Evolutionary conservation across 2,113 vertebrate genomes (phyloP).

Genomic region (Erythrocercus mccallii): DNA sequence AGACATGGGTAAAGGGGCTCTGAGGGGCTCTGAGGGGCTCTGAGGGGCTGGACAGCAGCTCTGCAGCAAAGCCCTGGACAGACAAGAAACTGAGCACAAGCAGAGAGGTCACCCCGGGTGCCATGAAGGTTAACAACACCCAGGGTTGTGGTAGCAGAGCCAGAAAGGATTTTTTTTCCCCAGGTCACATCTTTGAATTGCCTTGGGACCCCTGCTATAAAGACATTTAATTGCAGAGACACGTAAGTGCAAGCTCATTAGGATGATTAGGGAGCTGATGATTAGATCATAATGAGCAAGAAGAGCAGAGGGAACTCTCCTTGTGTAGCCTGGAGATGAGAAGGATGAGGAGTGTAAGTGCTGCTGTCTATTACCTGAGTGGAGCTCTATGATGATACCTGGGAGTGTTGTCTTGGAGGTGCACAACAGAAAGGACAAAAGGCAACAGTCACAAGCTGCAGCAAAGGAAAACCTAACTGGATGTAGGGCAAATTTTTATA

Average conservation of each 20-base stretch:
- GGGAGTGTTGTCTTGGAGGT: neutral
- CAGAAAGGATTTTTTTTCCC: neutral
- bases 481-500: neutral
- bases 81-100: neutral
- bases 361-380: neutral
- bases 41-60: neutral
- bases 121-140: neutral
- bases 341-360: neutral
- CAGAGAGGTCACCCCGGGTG: neutral
- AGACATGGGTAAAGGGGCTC: neutral
- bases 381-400: neutral
- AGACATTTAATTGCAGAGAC: neutral
- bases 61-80: neutral
- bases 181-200: neutral
- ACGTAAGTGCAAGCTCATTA: neutral
- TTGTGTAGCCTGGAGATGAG: neutral
- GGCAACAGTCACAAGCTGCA: neutral
- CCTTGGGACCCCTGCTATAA: neutral
- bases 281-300: neutral
- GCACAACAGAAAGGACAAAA: neutral
- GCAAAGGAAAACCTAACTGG: neutral
- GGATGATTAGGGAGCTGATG: neutral
- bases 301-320: neutral
- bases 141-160: rapidly evolving
- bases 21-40: neutral